Percentiles rank a stretch among this genome's conserved stretches.
These are phyloP conservation scores for Macrobrachium nipponense DNA, from an alignment of 1,140 invertebrate species.

Conservation along the genomic window DNA sequence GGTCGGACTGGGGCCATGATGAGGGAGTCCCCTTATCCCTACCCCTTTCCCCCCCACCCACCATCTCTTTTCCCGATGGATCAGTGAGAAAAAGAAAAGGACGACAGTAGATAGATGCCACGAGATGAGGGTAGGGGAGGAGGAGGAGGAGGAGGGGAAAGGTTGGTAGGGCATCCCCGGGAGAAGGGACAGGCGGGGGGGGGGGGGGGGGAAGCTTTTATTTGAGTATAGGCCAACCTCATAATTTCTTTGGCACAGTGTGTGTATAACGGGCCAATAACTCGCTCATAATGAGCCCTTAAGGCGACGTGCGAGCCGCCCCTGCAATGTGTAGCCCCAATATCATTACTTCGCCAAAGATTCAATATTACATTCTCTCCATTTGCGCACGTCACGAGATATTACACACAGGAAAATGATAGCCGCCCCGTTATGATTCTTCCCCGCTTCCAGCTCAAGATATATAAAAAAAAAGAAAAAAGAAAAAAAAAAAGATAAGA, in stretches of 20 bases:
- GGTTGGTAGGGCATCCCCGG: background rate
- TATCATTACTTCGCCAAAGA: constrained; percentile 48
- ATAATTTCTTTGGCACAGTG: constrained; percentile 48
- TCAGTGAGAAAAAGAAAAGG: background rate
- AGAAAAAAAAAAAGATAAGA: no score
- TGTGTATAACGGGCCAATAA: constrained; percentile 45
- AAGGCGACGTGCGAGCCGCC: constrained; percentile 28
- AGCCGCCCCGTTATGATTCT: constrained; percentile 6
- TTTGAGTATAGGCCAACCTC: constrained; percentile 45
- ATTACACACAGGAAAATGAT: constrained; percentile 47
- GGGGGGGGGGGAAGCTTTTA: background rate
- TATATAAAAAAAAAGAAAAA: no score
- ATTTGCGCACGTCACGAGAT: constrained; percentile 41
- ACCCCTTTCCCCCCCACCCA: no score
- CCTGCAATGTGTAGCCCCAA: constrained; percentile 49
- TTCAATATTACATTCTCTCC: constrained; percentile 55
- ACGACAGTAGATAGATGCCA: background rate
- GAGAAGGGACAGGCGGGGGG: background rate
- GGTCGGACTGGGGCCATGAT: no score
- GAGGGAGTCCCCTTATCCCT: no score
- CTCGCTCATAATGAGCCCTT: constrained; percentile 40
- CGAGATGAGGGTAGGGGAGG: background rate
- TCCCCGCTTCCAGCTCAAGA: no score
- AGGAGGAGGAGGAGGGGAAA: background rate
- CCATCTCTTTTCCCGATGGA: no score